Conservation (phyloP, 2,113 vertebrate genomes). For the Lophura nycthemera region DNA sequence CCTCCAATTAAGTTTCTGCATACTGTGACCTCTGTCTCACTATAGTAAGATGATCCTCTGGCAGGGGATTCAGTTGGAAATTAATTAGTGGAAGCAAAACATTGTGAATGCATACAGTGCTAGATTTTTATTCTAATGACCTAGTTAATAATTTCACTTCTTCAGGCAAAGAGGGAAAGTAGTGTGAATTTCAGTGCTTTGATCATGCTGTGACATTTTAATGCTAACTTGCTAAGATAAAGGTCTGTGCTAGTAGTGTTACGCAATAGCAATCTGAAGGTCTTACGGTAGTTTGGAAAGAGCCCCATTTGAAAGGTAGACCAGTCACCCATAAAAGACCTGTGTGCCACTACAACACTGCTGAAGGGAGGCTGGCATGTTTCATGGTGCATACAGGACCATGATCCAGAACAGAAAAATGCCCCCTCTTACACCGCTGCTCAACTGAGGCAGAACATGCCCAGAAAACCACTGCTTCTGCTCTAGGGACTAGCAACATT, state of each 20-base stretch:
- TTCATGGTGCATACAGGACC: background rate
- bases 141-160: background rate
- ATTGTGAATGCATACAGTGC: background rate
- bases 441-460: background rate
- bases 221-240: background rate
- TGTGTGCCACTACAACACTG: background rate
- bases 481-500: background rate
- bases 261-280: background rate
- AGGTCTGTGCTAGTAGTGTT: background rate
- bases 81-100: conserved; percentile 26
- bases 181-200: background rate
- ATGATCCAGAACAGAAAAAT: background rate
- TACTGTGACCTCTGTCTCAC: background rate
- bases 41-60: background rate
- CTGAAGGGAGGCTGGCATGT: background rate
- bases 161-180: background rate
- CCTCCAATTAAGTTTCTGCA: background rate
- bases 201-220: conserved; percentile 14
- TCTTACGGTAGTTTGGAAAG: background rate
- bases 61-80: background rate
- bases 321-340: background rate
- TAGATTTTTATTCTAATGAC: conserved; percentile 45
- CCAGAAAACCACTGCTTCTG: background rate
- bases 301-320: background rate
- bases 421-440: background rate